Percentiles rank a stretch among this genome's conserved stretches.
phyloP scores from a whole-genome alignment of 2,888 invertebrate genomes.

The Incurvaria masculella region DNA sequence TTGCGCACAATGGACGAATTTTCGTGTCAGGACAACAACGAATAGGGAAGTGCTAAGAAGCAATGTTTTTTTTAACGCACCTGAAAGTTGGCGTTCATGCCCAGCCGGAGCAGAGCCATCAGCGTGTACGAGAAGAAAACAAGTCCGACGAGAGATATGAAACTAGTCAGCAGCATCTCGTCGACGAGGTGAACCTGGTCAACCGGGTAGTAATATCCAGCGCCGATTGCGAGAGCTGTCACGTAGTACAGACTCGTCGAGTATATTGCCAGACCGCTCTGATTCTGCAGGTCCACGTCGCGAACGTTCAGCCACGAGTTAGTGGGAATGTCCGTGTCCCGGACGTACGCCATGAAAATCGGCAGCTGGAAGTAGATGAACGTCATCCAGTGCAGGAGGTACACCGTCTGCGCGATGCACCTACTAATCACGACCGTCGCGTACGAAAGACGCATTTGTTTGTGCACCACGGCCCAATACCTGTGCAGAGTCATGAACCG shows the following conservation, averaged over 20 bases:
- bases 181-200: conserved; percentile 22
- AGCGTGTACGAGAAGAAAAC: conserved; percentile 26
- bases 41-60: too few relatives aligned
- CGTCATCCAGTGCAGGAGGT: conserved; percentile 35
- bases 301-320: conserved; percentile 22
- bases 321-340: conserved; percentile 13
- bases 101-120: conserved; percentile 24
- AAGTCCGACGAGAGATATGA: conserved; percentile 24
- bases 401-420: conserved; percentile 18
- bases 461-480: conserved; percentile 22
- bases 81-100: conserved; percentile 23
- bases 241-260: conserved; percentile 27
- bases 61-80: too few relatives aligned
- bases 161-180: conserved; percentile 23
- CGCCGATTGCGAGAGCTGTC: conserved; percentile 27
- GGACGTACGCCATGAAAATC: conserved; percentile 22
- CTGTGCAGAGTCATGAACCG: conserved; percentile 19
- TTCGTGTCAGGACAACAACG: too few relatives aligned
- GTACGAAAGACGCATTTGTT: conserved; percentile 27
- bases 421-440: conserved; percentile 18
- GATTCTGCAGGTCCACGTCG: conserved; percentile 11
- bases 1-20: too few relatives aligned
- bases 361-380: conserved; percentile 32
- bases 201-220: conserved; percentile 23
- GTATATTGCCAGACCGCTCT: conserved; percentile 23